phyloP scores from a whole-genome alignment of 2,113 vertebrate genomes.

The Percopsis transmontana region DNA sequence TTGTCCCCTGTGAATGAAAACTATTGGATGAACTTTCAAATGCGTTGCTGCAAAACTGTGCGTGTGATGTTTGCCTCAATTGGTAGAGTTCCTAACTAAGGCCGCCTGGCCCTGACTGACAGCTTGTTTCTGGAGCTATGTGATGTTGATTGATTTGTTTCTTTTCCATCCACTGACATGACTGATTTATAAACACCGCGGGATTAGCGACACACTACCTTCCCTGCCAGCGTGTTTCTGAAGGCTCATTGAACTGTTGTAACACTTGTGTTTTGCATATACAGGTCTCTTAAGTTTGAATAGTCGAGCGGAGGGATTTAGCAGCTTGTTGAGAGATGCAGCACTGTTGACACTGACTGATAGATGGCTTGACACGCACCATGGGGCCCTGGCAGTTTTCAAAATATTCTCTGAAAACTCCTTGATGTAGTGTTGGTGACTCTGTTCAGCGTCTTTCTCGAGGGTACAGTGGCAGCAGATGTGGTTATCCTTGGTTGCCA shows the following conservation, averaged over 20 bases:
- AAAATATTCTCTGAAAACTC: not conserved
- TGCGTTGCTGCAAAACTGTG: not conserved
- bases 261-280: constrained; percentile 4
- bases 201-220: not conserved
- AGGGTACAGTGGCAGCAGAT: constrained; percentile 3
- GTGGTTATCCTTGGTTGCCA: not conserved
- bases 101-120: constrained; percentile 19
- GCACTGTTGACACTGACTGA: constrained; percentile 2
- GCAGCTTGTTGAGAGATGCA: constrained; percentile 9
- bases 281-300: not conserved
- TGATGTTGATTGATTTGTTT: constrained; percentile 26
- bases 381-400: constrained; percentile 5
- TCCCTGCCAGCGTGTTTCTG: not conserved
- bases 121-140: not conserved
- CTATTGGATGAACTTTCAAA: too few relatives aligned
- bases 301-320: not conserved
- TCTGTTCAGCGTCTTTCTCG: constrained; percentile 28
- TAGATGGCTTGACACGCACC: not conserved
- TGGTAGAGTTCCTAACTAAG: too few relatives aligned
- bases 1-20: not conserved
- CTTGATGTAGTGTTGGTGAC: constrained; percentile 12
- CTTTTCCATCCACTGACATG: not conserved
- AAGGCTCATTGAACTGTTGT: constrained; percentile 9
- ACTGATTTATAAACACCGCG: not conserved
- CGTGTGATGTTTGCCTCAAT: not conserved